Conservation (phyloP, 2,797 vertebrate genomes). For the Thripadectes ignobilis region DNA sequence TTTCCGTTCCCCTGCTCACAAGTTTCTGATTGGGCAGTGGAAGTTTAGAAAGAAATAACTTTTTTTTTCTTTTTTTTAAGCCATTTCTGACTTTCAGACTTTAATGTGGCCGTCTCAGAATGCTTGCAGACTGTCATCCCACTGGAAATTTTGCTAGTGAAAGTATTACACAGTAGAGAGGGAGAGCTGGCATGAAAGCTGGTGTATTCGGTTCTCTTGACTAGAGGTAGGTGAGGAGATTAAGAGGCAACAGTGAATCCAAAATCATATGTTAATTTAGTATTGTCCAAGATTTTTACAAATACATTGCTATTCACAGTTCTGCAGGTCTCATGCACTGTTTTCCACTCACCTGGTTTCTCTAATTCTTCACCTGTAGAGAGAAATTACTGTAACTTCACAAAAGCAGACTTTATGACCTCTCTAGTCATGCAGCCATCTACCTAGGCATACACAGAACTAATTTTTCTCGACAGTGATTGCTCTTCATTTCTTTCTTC, state of each 20-base stretch:
- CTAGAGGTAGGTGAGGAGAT: neutral
- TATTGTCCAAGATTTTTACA: neutral
- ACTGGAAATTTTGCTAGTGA: neutral
- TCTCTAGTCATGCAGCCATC: neutral
- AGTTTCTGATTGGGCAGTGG: conserved; percentile 64
- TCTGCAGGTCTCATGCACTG: neutral
- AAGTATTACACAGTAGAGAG: neutral
- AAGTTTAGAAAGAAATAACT: conserved; percentile 53
- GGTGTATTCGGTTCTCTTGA: neutral
- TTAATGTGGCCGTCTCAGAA: neutral
- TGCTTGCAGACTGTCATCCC: conserved; percentile 4
- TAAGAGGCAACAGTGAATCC: neutral
- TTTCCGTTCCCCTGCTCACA: conserved; percentile 40
- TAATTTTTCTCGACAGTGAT: neutral
- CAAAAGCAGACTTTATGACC: neutral
- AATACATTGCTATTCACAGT: neutral
- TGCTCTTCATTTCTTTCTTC: neutral
- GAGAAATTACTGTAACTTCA: conserved; percentile 17
- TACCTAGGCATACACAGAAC: neutral
- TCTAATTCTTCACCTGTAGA: neutral
- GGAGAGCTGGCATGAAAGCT: neutral
- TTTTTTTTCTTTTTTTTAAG: neutral
- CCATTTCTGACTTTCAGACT: conserved; percentile 43
- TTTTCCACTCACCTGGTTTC: neutral
- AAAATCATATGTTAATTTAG: neutral